Evolutionary conservation across 2,797 vertebrate species (phyloP).

Genomic region (Gallinago nigripennis): DNA sequence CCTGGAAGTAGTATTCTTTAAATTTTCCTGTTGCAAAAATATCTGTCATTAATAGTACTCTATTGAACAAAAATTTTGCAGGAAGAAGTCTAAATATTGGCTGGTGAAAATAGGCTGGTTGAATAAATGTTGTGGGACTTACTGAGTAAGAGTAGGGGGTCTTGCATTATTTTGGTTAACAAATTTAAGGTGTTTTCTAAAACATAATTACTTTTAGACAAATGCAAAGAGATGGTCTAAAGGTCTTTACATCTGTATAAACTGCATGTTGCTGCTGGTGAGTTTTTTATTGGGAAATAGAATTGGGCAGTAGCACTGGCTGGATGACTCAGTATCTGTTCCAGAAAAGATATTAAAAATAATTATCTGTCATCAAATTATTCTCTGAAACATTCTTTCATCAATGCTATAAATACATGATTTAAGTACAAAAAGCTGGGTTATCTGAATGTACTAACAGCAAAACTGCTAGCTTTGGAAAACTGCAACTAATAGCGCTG

Average conservation of each 20-base stretch:
- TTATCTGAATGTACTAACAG: background rate
- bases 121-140: background rate
- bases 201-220: background rate
- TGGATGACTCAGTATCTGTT: background rate
- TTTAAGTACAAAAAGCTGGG: background rate
- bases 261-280: background rate
- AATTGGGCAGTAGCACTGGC: background rate
- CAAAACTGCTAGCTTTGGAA: background rate
- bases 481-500: background rate
- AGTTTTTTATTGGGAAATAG: background rate
- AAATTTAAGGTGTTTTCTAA: background rate
- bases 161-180: background rate
- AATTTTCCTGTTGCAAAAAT: background rate
- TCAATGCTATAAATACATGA: background rate
- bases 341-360: background rate
- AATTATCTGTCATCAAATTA: background rate
- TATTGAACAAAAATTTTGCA: background rate
- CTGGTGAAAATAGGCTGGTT: background rate
- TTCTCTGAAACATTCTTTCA: background rate
- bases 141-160: background rate
- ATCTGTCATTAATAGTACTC: background rate
- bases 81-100: background rate
- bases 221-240: background rate
- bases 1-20: background rate
- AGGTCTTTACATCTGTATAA: background rate